A percentile compares a stretch with the other conserved stretches of the same genome.
These are phyloP conservation scores for Paramuricea clavata DNA, from an alignment of 92 coral and sea anemone genomes.

Conservation along the genomic window DNA sequence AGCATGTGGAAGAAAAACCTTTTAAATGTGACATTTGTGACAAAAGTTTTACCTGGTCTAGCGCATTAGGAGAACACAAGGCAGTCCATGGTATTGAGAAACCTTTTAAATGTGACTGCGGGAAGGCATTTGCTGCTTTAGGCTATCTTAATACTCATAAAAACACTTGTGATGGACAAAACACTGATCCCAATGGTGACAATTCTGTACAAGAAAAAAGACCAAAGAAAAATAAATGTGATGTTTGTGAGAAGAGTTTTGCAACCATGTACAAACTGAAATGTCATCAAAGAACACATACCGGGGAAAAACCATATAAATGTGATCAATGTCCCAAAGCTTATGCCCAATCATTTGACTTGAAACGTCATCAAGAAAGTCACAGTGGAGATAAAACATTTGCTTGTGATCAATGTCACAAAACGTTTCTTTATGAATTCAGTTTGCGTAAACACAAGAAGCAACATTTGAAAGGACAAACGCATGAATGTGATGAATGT, in stretches of 20 bases:
- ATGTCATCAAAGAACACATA: neutral
- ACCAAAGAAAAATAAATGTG: neutral
- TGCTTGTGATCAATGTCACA: slow-evolving; percentile 84
- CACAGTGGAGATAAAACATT: slow-evolving; percentile 94
- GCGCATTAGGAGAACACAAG: slow-evolving; percentile 22
- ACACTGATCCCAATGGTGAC: neutral
- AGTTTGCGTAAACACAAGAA: slow-evolving; percentile 25
- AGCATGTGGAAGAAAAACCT: slow-evolving; percentile 15
- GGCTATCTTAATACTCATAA: slow-evolving; percentile 15
- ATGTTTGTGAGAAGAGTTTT: slow-evolving; percentile 12
- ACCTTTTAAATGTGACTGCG: slow-evolving; percentile 5
- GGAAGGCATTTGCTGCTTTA: slow-evolving; percentile 4
- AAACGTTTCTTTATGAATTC: slow-evolving; percentile 31
- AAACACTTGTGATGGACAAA: slow-evolving; percentile 14
- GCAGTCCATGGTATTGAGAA: neutral
- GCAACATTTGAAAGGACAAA: neutral
- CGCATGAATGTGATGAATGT: slow-evolving; percentile 1
- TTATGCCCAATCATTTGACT: neutral
- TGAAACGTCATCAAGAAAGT: slow-evolving; percentile 77
- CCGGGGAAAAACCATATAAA: slow-evolving; percentile 15
- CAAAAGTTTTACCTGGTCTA: neutral
- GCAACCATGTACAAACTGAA: slow-evolving; percentile 8
- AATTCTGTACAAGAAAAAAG: neutral
- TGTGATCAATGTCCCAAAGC: slow-evolving; percentile 20
- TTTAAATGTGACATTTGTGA: slow-evolving; percentile 13